Evolutionary conservation across 2,113 vertebrate species (phyloP).

Genomic region (Psammodynastes pulverulentus): DNA sequence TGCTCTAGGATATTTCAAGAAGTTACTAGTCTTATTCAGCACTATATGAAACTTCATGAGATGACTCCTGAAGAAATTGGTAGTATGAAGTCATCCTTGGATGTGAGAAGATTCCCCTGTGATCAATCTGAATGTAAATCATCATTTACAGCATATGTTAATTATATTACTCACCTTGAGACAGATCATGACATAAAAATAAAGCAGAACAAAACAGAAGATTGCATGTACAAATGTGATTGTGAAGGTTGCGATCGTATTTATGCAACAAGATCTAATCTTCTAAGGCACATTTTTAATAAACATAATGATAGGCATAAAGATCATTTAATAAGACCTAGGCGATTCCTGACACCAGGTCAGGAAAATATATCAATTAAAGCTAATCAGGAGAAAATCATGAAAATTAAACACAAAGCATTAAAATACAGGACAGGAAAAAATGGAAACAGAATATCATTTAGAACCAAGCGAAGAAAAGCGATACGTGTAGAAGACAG

Average conservation of each 20-base stretch:
- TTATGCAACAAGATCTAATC: slow-evolving; percentile 92
- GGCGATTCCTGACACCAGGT: slow-evolving; percentile 71
- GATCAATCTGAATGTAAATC: slow-evolving; percentile 83
- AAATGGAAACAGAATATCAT: slow-evolving; percentile 77
- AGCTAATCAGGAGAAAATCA: slow-evolving; percentile 75
- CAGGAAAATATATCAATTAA: slow-evolving; percentile 77
- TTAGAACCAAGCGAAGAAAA: slow-evolving; percentile 74
- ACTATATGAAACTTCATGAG: slow-evolving; percentile 90
- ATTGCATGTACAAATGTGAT: slow-evolving; percentile 84
- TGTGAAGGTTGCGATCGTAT: slow-evolving; percentile 91
- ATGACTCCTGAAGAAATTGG: slow-evolving; percentile 83
- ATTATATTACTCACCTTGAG: slow-evolving; percentile 84
- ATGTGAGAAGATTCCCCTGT: slow-evolving; percentile 82
- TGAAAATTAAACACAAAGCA: slow-evolving; percentile 72
- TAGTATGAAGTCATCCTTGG: slow-evolving; percentile 72
- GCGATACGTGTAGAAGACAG: slow-evolving; percentile 59
- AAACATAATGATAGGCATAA: slow-evolving; percentile 91
- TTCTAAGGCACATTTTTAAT: slow-evolving; percentile 90
- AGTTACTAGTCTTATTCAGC: slow-evolving; percentile 85
- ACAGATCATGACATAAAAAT: slow-evolving; percentile 79
- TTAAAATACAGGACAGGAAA: slow-evolving; percentile 77
- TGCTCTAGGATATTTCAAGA: slow-evolving; percentile 92
- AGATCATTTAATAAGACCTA: slow-evolving; percentile 82
- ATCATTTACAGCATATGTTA: slow-evolving; percentile 81
- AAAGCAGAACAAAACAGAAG: slow-evolving; percentile 71